Conservation (phyloP, 2,113 vertebrate species). For the Puma concolor region DNA sequence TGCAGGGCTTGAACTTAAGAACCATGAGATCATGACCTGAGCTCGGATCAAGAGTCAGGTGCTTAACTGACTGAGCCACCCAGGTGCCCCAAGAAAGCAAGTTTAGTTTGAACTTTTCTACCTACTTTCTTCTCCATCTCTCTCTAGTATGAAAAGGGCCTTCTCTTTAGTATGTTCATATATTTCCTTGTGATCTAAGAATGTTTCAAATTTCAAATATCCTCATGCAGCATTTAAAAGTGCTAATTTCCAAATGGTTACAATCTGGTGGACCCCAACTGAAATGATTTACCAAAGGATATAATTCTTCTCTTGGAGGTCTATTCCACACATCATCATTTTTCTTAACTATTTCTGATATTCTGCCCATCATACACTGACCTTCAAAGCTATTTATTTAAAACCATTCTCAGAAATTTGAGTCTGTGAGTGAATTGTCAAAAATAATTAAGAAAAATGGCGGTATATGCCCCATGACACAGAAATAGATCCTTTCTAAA, state of each 20-base stretch:
- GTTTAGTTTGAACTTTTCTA: not conserved
- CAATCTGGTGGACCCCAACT: conserved; percentile 44
- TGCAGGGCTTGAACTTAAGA: too few species aligned
- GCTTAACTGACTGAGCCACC: too few species aligned
- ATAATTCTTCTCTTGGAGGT: conserved; percentile 61
- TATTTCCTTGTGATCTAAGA: conserved; percentile 11
- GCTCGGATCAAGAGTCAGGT: too few species aligned
- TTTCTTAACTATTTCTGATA: conserved; percentile 79
- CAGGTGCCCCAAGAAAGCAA: not conserved
- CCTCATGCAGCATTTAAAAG: not conserved
- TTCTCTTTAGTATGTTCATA: conserved; percentile 21
- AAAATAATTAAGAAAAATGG: conserved; percentile 83
- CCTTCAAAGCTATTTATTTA: conserved; percentile 79
- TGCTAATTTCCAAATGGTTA: not conserved
- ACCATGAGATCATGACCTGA: too few species aligned
- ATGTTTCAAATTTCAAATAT: conserved; percentile 58
- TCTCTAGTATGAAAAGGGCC: not conserved
- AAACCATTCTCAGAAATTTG: conserved; percentile 76
- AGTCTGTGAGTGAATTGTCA: conserved; percentile 69
- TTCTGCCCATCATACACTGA: conserved; percentile 63
- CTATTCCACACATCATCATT: conserved; percentile 52
- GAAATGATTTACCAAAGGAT: conserved; percentile 62
- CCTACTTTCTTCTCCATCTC: not conserved
- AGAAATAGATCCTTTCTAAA: conserved; percentile 75
- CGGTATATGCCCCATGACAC: conserved; percentile 54